phyloP scores from a whole-genome alignment of 1,140 invertebrate species.

The Penaeus indicus region DNA sequence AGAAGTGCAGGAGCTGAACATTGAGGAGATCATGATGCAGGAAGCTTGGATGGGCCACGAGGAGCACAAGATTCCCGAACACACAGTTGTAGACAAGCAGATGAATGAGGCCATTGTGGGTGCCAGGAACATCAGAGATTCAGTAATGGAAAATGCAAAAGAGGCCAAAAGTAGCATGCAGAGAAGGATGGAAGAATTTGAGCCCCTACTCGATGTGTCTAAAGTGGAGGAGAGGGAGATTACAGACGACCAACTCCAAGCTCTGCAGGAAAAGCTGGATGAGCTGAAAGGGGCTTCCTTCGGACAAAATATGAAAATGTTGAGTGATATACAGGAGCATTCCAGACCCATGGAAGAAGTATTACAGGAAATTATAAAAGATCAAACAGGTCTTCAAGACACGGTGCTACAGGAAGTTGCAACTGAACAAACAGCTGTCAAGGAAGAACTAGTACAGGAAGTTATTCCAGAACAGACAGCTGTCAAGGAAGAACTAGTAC shows the following conservation, averaged over 20 bases:
- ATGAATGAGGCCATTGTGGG: neutral
- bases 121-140: neutral
- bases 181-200: conserved; percentile 33
- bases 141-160: neutral
- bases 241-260: conserved; percentile 59
- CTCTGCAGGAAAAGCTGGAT: conserved; percentile 43
- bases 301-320: conserved; percentile 51
- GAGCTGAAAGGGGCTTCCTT: conserved; percentile 55
- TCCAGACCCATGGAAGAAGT: conserved; percentile 42
- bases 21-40: conserved; percentile 46
- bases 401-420: neutral
- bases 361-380: neutral
- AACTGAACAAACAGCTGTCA: neutral
- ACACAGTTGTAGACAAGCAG: neutral
- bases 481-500: neutral
- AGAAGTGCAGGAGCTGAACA: conserved; percentile 43
- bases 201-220: conserved; percentile 33
- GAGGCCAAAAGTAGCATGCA: neutral
- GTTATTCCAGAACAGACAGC: neutral
- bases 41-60: conserved; percentile 15
- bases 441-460: neutral
- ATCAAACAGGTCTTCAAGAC: neutral
- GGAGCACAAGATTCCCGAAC: neutral
- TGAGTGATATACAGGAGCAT: conserved; percentile 47
- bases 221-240: conserved; percentile 41